Evolutionary conservation across 2,797 vertebrate species (phyloP).

Genomic region (Neomorphus geoffroyi): DNA sequence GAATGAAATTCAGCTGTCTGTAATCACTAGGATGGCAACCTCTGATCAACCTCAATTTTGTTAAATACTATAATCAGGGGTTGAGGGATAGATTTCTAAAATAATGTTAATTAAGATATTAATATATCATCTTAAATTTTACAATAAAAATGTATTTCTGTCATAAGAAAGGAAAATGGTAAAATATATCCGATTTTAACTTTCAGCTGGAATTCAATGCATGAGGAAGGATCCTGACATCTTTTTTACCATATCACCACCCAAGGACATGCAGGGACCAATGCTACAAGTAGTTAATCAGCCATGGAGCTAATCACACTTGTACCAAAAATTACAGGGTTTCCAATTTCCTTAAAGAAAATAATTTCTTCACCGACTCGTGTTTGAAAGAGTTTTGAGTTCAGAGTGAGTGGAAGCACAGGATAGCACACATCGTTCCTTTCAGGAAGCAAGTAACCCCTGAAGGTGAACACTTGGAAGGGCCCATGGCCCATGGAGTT

Average conservation of each 20-base stretch:
- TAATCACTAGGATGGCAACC: not conserved
- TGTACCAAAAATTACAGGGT: accelerated
- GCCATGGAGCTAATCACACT: not conserved
- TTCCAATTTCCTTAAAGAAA: not conserved
- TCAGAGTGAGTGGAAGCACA: not conserved
- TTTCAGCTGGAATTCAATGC: not conserved
- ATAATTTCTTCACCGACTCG: not conserved
- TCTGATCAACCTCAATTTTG: not conserved
- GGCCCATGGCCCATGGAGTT: accelerated
- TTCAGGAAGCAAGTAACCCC: not conserved
- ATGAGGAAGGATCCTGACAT: not conserved
- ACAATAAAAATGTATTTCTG: not conserved
- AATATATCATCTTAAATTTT: not conserved
- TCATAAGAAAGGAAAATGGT: not conserved
- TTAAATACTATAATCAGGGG: not conserved
- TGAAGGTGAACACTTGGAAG: accelerated
- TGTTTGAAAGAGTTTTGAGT: not conserved
- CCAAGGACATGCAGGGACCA: accelerated
- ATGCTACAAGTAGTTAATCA: not conserved
- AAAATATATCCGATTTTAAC: not conserved
- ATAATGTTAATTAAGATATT: not conserved
- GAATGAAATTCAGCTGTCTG: not conserved
- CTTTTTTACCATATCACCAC: not conserved
- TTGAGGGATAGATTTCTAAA: not conserved
- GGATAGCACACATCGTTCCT: not conserved